Percentiles rank a stretch among this genome's conserved stretches.
Evolutionary conservation across 2,797 vertebrate species (phyloP).

Genomic region (Sebastes jordani): DNA sequence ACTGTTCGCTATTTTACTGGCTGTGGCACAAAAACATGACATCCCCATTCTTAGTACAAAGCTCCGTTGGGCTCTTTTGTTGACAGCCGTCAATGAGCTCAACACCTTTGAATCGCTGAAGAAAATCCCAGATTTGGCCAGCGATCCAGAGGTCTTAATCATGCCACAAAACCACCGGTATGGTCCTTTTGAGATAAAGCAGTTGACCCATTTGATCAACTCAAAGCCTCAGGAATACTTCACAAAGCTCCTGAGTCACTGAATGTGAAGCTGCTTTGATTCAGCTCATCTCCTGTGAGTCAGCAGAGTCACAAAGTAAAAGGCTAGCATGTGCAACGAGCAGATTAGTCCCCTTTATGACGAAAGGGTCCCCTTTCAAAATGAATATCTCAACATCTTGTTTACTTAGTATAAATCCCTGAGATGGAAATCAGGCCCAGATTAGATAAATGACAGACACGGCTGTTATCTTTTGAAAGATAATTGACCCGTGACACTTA

Average conservation of each 20-base stretch:
- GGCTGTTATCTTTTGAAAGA: slow-evolving; percentile 68
- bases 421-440: slow-evolving; percentile 59
- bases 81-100: neutral
- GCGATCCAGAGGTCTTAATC: slow-evolving; percentile 1
- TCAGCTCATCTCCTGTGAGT: slow-evolving; percentile 49
- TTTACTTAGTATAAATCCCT: slow-evolving; percentile 51
- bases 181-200: slow-evolving; percentile 43
- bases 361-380: slow-evolving; percentile 44
- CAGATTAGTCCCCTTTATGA: slow-evolving; percentile 62
- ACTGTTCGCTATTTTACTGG: neutral
- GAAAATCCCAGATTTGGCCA: neutral
- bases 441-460: slow-evolving; percentile 53
- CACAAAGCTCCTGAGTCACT: slow-evolving; percentile 33
- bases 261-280: slow-evolving; percentile 51
- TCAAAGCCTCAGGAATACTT: slow-evolving; percentile 32
- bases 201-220: slow-evolving; percentile 31
- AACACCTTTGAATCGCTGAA: neutral
- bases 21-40: neutral
- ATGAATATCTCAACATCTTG: slow-evolving; percentile 57
- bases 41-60: neutral
- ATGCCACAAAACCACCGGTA: neutral
- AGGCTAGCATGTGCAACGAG: slow-evolving; percentile 44
- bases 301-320: slow-evolving; percentile 42
- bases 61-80: neutral
- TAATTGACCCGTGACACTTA: slow-evolving; percentile 76